phyloP scores from a whole-genome alignment of 1,140 invertebrate genomes.

The Cydia splendana region DNA sequence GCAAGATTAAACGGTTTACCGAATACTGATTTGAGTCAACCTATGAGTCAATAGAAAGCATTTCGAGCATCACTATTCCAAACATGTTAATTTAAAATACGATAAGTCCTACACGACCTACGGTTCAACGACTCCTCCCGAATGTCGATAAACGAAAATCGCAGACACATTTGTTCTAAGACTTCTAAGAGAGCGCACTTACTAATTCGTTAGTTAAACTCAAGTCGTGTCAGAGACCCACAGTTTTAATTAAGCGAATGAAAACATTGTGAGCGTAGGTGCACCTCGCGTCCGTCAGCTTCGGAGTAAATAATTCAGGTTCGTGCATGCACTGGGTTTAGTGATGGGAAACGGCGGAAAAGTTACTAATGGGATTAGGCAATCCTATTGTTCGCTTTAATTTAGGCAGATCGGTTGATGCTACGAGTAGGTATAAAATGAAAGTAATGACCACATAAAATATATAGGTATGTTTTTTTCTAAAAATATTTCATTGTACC shows the following conservation, averaged over 20 bases:
- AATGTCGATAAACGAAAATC: conserved; percentile 28
- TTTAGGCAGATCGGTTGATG: not conserved
- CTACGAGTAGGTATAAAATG: too few relatives aligned
- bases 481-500: not conserved
- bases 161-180: conserved; percentile 32
- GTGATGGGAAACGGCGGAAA: conserved; percentile 17
- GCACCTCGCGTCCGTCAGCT: conserved; percentile 41
- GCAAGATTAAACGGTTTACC: not conserved
- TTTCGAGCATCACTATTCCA: not conserved
- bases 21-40: not conserved
- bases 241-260: conserved; percentile 70
- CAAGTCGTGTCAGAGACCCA: conserved; percentile 70
- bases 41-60: not conserved
- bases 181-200: conserved; percentile 41
- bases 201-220: conserved; percentile 57
- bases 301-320: conserved; percentile 28
- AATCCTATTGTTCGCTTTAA: conserved; percentile 1
- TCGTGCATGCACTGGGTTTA: conserved; percentile 11
- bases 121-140: conserved; percentile 16
- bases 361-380: conserved; percentile 12
- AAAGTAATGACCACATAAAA: too few relatives aligned
- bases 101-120: conserved; percentile 18
- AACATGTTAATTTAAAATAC: conserved; percentile 15
- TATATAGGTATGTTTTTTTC: too few relatives aligned
- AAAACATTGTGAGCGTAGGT: conserved; percentile 56